Evolutionary conservation across 2,797 vertebrate genomes (phyloP).

Genomic region (Trachops cirrhosus): DNA sequence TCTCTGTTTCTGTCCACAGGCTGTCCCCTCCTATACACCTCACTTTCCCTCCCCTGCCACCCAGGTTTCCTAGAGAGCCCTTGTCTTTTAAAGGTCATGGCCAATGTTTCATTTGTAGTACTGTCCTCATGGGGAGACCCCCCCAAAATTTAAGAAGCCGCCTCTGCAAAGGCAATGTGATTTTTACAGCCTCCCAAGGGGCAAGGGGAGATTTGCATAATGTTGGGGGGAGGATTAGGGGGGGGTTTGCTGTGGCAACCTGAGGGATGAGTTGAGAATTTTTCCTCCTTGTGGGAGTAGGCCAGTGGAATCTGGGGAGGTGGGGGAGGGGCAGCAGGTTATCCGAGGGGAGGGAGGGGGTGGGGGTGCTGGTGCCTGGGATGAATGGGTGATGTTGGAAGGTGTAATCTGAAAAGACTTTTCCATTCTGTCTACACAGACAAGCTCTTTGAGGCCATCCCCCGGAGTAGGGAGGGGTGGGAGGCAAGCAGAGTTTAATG

Average conservation of each 20-base stretch:
- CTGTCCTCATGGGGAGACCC: slow-evolving; percentile 87
- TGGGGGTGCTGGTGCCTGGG: not conserved
- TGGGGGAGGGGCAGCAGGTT: slow-evolving; percentile 68
- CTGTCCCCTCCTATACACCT: not conserved
- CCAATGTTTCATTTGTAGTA: slow-evolving; percentile 87
- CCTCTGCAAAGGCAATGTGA: slow-evolving; percentile 89
- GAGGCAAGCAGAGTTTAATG: slow-evolving; percentile 44
- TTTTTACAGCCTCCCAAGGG: slow-evolving; percentile 90
- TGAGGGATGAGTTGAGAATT: slow-evolving; percentile 72
- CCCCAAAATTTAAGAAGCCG: slow-evolving; percentile 92
- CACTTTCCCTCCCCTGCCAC: not conserved
- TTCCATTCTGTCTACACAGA: not conserved
- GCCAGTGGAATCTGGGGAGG: slow-evolving; percentile 71
- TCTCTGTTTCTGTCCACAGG: not conserved
- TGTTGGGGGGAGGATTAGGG: slow-evolving; percentile 86
- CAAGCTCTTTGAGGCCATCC: not conserved
- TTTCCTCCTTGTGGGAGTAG: slow-evolving; percentile 77
- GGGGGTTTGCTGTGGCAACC: slow-evolving; percentile 91
- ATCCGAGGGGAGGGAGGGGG: slow-evolving; percentile 56
- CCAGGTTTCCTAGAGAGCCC: slow-evolving; percentile 72
- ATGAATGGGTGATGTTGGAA: slow-evolving; percentile 65
- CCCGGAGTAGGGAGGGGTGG: slow-evolving; percentile 36
- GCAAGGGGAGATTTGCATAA: slow-evolving; percentile 90
- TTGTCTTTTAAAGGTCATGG: slow-evolving; percentile 69
- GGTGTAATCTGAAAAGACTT: not conserved